Evolutionary conservation across 2,888 invertebrate species (phyloP).

Genomic region (Spisula subtruncata): DNA sequence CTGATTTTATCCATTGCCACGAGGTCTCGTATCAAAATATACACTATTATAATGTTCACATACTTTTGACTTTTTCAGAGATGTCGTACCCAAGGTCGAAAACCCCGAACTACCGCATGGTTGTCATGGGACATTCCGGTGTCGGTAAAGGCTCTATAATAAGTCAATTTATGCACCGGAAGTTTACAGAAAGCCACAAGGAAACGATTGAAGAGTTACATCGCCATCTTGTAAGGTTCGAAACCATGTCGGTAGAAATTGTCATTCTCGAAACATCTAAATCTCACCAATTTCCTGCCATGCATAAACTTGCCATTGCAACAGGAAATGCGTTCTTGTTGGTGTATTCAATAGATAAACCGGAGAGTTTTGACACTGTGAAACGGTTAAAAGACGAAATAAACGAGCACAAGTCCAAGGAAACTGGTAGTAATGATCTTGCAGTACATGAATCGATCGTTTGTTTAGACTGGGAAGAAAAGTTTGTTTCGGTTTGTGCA

Average conservation of each 20-base stretch:
- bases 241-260: conserved; percentile 78
- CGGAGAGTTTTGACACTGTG: conserved; percentile 85
- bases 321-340: conserved; percentile 87
- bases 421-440: conserved; percentile 89
- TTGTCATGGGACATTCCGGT: conserved; percentile 86
- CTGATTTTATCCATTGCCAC: too few species aligned
- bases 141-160: conserved; percentile 87
- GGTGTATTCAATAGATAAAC: conserved; percentile 86
- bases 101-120: conserved; percentile 76
- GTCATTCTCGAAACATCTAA: conserved; percentile 87
- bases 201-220: conserved; percentile 88
- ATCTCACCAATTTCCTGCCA: conserved; percentile 87
- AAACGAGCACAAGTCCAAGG: conserved; percentile 70
- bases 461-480: conserved; percentile 96
- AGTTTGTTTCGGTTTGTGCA: conserved; percentile 96
- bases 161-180: conserved; percentile 86
- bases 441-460: conserved; percentile 92
- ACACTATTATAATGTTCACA: too few species aligned
- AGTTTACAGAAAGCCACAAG: conserved; percentile 84
- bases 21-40: too few species aligned
- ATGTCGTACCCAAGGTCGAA: conserved; percentile 47
- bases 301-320: conserved; percentile 86
- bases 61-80: too few species aligned
- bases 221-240: conserved; percentile 84
- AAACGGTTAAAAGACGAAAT: conserved; percentile 79